Conservation (phyloP, 2,797 vertebrate species). For the Carcharodon carcharias region DNA sequence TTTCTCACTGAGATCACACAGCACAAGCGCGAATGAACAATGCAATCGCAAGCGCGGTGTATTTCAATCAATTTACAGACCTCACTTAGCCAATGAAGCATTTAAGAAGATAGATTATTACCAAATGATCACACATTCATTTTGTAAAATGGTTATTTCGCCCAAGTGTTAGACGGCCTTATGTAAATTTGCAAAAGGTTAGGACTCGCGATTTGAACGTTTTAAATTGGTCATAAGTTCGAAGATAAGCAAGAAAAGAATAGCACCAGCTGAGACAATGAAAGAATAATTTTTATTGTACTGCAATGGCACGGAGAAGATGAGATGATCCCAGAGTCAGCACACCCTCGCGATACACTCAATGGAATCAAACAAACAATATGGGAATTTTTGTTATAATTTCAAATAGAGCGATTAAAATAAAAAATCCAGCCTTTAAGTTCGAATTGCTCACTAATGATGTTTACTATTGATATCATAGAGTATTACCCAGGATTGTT, state of each 20-base stretch:
- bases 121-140: background rate
- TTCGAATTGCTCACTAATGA: background rate
- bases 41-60: no score
- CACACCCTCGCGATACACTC: background rate
- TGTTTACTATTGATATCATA: no score
- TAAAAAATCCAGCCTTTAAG: background rate
- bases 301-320: background rate
- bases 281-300: background rate
- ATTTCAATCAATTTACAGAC: background rate
- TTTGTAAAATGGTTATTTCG: background rate
- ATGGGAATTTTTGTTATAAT: background rate
- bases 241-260: background rate
- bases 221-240: background rate
- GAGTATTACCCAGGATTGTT: background rate
- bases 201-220: no score
- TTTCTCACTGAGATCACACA: no score
- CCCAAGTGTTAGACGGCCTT: background rate
- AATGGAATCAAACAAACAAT: background rate
- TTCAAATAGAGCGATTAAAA: background rate
- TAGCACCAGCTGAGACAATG: background rate
- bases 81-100: background rate
- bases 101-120: background rate
- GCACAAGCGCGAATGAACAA: no score
- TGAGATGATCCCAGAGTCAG: background rate
- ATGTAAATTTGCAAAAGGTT: background rate